Base-by-base conservation (phyloP, 1,140 invertebrate species). In the Ceratosolen solmsi region DNA sequence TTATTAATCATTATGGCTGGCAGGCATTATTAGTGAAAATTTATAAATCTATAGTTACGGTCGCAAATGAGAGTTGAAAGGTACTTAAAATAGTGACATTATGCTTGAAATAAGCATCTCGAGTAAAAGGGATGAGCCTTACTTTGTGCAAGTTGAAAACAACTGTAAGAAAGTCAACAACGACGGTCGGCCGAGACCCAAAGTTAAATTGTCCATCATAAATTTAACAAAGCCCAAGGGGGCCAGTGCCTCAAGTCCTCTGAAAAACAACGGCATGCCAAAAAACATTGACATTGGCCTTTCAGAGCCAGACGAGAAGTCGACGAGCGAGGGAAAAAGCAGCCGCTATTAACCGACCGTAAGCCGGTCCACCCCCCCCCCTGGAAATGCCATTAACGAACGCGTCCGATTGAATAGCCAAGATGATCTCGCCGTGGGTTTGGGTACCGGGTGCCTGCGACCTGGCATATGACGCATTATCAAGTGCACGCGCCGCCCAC, bases 401-500 rank as follows among this genome's bases (percentile, higher is more conserved):
- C 41, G 68, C n/a, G 41, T 46, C n/a, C n/a, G 17, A 70, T 41
- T 46, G 36, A 70, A 70, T 70, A 17, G 33, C 36, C 38, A 38
- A 74, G 20, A 71, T 71, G 4, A 63, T 63, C n/a, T n/a, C 36
- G 38, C 51, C 25, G 17, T 30, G 9, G 60, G 41, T n/a, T 5
- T 30, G 4, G 13, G 41, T 13, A 7, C 13, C 41, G 41, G 36
- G 20, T 13, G 11, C 8, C 0, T 38, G 15, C 1, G 22, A 78
- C 11, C 78, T 60, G 22, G 68, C 68, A 79, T 41, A 79, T 79
- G 68, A 79, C 65, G 54, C 30, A 78, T 78, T 78, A 70, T 68
- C 76, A 51, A 70, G 30, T 36, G 33, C 46, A 54, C 49, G 54
- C 76, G 15, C 49, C 36, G 58, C 60, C 60, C 60, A 38, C 5